Evolutionary conservation across 2,888 invertebrate genomes (phyloP), one percentile per base, ranked within the genome.

Genomic region (Steinernema scapterisci): DNA sequence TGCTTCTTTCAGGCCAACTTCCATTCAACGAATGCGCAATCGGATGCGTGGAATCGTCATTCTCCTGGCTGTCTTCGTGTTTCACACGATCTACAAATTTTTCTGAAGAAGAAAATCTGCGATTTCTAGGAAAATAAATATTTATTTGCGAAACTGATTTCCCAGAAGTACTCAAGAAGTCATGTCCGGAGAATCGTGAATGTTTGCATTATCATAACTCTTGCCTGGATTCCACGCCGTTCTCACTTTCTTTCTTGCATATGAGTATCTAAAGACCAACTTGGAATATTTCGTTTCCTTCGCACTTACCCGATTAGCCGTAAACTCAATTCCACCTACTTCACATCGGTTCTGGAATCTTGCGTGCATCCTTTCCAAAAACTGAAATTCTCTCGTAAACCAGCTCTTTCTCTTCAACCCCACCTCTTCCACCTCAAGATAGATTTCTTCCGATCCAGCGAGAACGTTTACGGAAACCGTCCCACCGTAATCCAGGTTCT

Each of bases 21-120:
- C 63, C 11, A 63, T 63, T 25, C 27, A 63, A n/a, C 27, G 63
- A 63, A 63, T 63, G 63, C 27, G 63, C 11, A 63, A 63, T 13
- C 63, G 63, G 31, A 31, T 63, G 63, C 63, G 63, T 25, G 63
- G 63, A 63, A 31, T 63, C 6, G 23, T 63, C 9, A 25, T 63
- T 63, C 31, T 63, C 2, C 7, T 63, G 31, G 31, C 63, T 5
- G 63, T 63, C n/a, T 63, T 63, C 19, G 63, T 63, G 27, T 63
- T 63, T 31, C 63, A 63, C 38, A 63, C 63, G 19, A 31, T 63
- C 16, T 63, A 63, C 31, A 63, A 63, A 16, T 16, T 63, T 16
- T 63, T 63, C 27, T 63, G 19, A 63, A 48, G 19, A 38, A 3
- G 3, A 38, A 9, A 9, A 38, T 38, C 38, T 38, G 38, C 9